Conservation (phyloP, 1,140 invertebrate species). For the Sycobia sp. region DNA sequence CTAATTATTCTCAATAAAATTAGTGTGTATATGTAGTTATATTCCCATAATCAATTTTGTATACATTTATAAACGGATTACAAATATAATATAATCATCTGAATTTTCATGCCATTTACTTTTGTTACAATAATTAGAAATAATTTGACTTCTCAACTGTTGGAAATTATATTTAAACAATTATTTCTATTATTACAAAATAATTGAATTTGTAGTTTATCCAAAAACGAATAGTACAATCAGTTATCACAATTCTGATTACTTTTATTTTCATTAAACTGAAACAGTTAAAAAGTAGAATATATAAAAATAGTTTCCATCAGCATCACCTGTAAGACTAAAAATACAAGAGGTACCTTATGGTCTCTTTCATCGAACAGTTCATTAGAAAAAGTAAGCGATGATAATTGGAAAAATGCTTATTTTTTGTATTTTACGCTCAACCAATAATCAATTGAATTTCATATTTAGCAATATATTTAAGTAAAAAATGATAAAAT, state of each 20-base stretch:
- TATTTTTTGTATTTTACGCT: not conserved
- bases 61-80: no score
- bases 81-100: no score
- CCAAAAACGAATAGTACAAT: conserved; percentile 25
- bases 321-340: conserved; percentile 37
- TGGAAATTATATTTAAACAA: no score
- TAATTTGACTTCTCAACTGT: no score
- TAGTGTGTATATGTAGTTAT: no score
- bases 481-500: not conserved
- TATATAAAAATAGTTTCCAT: conserved; percentile 57
- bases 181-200: conserved; percentile 3
- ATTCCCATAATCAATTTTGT: no score
- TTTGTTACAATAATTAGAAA: no score
- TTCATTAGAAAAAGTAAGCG: conserved; percentile 27
- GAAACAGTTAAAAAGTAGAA: conserved; percentile 53
- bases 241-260: conserved; percentile 31
- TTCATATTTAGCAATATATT: conserved; percentile 12
- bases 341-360: conserved; percentile 20
- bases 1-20: not conserved
- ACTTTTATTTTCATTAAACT: conserved; percentile 39
- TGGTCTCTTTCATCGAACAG: conserved; percentile 34
- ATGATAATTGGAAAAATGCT: conserved; percentile 5
- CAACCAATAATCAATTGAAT: not conserved
- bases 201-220: conserved; percentile 14
- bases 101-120: no score